Evolutionary conservation across 2,113 vertebrate genomes (phyloP), one percentile per base, ranked within the genome.

Genomic region (Nyctibius bracteatus): DNA sequence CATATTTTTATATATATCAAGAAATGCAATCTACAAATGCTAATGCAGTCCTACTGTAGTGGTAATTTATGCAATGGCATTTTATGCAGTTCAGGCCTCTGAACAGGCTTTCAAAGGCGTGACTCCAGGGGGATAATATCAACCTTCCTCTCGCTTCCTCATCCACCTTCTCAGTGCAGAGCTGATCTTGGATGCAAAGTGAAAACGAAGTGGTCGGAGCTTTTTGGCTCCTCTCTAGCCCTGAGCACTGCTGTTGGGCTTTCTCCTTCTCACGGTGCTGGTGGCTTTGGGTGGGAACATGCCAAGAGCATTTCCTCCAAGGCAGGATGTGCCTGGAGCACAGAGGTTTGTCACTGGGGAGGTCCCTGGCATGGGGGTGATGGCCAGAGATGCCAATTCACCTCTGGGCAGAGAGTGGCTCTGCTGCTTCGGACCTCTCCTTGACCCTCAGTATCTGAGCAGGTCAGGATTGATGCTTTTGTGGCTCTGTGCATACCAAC

Each of bases 11-110:
- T 22, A 14, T n/a, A 0, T 31, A 49, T 22, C 73, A 25, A 71
- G 92, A 77, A 77, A 49, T 35, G 61, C 28, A 89, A 89, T 88
- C 93, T 74, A 28, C 35, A 52, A 91, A 93, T 93, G 87, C 35
- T 94, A 81, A 94, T 16, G 24, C 89, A 89, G 84, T 75, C 82
- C 88, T 46, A 91, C 79, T 18, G 7, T 47, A 92, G 90, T 27
- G 87, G 84, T 94, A 88, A 96, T 94, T 88, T 95, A 84, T 81
- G 39, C 87, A 89, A 84, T 86, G 68, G 59, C 61, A 52, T 96
- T 97, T 96, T 92, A 85, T 94, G 86, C 84, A 71, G 86, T 91
- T 96, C 66, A 49, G 81, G 72, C 66, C 71, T 96, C 94, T 92
- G 88, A 94, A 93, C 54, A 95, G 90, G 39, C 82, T 97, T 94